These are phyloP conservation scores for Rallus crepitans DNA, from an alignment of 2,797 vertebrate species.

Conservation along the genomic window DNA sequence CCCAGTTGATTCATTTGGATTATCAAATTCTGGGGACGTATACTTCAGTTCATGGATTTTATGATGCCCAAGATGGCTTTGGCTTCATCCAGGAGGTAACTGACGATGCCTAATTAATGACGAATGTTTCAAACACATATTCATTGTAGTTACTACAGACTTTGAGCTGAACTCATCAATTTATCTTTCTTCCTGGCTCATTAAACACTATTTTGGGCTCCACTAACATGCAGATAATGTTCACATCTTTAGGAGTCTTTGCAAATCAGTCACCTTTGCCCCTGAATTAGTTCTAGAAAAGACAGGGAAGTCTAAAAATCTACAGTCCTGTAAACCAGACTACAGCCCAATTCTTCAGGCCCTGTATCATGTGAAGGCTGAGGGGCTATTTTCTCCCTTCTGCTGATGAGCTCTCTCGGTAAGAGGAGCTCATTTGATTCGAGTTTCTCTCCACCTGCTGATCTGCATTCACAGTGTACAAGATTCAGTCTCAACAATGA, in stretches of 20 bases:
- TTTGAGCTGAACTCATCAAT: constrained; percentile 26
- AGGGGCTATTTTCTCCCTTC: background rate
- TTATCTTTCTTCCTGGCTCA: constrained; percentile 30
- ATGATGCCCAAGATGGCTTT: constrained; percentile 21
- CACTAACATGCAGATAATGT: constrained; percentile 8
- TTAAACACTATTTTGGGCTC: constrained; percentile 50
- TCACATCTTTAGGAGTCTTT: background rate
- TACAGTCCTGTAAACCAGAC: background rate
- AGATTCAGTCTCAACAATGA: background rate
- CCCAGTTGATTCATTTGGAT: constrained; percentile 23
- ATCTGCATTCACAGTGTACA: background rate
- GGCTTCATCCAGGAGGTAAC: constrained; percentile 42
- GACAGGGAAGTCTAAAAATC: background rate
- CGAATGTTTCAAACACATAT: constrained; percentile 20
- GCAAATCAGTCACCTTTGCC: constrained; percentile 32
- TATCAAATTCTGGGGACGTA: constrained; percentile 36
- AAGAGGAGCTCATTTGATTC: background rate
- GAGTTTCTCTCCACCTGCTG: background rate
- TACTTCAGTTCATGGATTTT: constrained; percentile 31
- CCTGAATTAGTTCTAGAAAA: background rate
- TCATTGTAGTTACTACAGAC: background rate
- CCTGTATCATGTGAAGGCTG: background rate
- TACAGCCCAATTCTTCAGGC: background rate
- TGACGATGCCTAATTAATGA: constrained; percentile 34
- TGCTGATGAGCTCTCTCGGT: background rate